Conservation (phyloP, 2,888 invertebrate species). For the Xanthia icteritia region DNA sequence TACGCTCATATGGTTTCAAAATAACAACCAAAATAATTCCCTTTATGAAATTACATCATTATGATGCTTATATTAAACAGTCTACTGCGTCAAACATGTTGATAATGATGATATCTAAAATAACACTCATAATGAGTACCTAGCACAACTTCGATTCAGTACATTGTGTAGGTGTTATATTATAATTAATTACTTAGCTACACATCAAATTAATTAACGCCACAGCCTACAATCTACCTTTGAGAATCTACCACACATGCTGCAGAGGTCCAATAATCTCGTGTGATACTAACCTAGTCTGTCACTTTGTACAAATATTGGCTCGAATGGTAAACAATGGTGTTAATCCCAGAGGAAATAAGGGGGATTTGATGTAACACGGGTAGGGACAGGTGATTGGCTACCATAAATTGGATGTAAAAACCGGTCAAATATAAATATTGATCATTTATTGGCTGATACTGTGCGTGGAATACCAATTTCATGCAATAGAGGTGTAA, state of each 20-base stretch:
- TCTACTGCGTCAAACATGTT: too few species aligned
- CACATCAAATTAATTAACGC: constrained; percentile 60
- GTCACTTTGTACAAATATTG: constrained; percentile 66
- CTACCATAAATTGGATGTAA: constrained; percentile 69
- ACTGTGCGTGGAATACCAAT: constrained; percentile 41
- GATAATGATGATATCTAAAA: constrained; percentile 4
- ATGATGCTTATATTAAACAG: not conserved
- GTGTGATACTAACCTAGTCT: constrained; percentile 45
- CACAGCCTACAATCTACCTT: constrained; percentile 46
- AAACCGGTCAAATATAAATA: constrained; percentile 51
- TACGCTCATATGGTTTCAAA: too few species aligned
- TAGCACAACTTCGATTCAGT: constrained; percentile 5
- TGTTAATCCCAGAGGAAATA: constrained; percentile 81
- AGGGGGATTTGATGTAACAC: constrained; percentile 73
- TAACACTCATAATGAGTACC: constrained; percentile 3
- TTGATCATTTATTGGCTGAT: constrained; percentile 46
- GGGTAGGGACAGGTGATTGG: constrained; percentile 73
- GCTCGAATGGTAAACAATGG: constrained; percentile 60
- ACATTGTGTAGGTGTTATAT: constrained; percentile 14
- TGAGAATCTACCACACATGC: constrained; percentile 3
- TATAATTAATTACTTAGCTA: constrained; percentile 49
- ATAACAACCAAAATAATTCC: not conserved
- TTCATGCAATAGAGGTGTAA: not conserved
- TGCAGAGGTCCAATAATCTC: constrained; percentile 34
- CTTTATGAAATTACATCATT: not conserved